phyloP scores from a whole-genome alignment of 2,113 vertebrate genomes.

The Siniperca knerii region DNA sequence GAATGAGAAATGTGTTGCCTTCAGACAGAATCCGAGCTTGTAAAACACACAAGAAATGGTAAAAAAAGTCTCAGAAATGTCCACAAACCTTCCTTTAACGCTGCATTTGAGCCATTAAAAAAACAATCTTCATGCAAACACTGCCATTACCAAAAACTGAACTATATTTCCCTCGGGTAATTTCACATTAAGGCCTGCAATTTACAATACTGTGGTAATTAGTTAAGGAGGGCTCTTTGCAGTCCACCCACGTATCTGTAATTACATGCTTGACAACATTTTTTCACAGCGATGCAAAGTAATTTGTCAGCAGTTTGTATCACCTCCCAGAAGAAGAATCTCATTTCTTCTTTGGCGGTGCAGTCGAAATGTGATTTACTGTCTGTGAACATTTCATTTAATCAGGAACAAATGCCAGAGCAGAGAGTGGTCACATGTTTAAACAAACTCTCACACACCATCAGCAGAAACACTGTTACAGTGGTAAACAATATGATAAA shows the following conservation, averaged over 20 bases:
- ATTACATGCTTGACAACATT: slow-evolving; percentile 38
- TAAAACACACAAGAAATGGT: neutral
- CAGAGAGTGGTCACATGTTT: neutral
- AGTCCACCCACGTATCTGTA: slow-evolving; percentile 23
- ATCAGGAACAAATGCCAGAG: neutral
- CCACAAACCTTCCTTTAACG: neutral
- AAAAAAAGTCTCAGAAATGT: neutral
- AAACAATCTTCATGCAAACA: neutral
- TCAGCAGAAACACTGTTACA: neutral
- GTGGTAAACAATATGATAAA: neutral
- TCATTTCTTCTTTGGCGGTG: neutral
- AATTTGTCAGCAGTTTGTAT: slow-evolving; percentile 28
- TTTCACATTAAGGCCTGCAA: slow-evolving; percentile 23
- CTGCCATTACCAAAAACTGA: neutral
- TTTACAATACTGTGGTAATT: neutral
- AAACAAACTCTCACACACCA: neutral
- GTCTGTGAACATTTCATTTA: neutral
- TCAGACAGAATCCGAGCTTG: neutral
- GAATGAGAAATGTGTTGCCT: neutral
- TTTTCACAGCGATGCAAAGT: slow-evolving; percentile 3
- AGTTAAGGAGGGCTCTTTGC: slow-evolving; percentile 20
- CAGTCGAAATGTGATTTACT: slow-evolving; percentile 6
- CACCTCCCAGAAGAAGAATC: slow-evolving; percentile 21
- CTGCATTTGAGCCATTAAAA: neutral
- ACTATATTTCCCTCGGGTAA: slow-evolving; percentile 2